phyloP scores from a whole-genome alignment of 2,888 invertebrate genomes.

The Volucella bombylans region DNA sequence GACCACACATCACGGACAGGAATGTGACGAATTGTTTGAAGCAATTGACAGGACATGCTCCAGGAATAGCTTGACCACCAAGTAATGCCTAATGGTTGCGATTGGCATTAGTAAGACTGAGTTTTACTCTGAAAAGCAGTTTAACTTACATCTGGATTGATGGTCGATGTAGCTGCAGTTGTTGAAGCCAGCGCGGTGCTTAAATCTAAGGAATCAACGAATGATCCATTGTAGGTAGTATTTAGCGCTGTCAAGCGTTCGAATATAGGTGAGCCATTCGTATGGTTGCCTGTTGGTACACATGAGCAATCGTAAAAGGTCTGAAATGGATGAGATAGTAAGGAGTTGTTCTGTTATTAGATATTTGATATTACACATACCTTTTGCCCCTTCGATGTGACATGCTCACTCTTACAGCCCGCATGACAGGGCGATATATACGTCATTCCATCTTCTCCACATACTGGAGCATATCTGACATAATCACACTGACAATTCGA shows the following conservation, averaged over 20 bases:
- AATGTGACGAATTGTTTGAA: slow-evolving; percentile 84
- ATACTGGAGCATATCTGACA: slow-evolving; percentile 89
- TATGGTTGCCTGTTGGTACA: slow-evolving; percentile 76
- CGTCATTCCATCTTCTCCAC: slow-evolving; percentile 86
- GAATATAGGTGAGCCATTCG: slow-evolving; percentile 75
- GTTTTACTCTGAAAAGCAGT: too few species aligned
- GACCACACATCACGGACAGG: slow-evolving; percentile 84
- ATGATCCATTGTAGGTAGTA: neutral
- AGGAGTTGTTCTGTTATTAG: too few species aligned
- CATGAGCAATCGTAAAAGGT: slow-evolving; percentile 80
- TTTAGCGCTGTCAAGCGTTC: slow-evolving; percentile 76
- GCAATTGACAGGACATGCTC: slow-evolving; percentile 85
- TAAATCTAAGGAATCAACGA: neutral
- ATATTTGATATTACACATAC: slow-evolving; percentile 75
- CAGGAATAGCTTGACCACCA: slow-evolving; percentile 83
- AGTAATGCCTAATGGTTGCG: slow-evolving; percentile 68
- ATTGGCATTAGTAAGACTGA: too few species aligned
- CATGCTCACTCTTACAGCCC: slow-evolving; percentile 85
- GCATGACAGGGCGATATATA: slow-evolving; percentile 92
- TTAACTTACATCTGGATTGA: slow-evolving; percentile 74
- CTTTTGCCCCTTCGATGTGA: slow-evolving; percentile 82
- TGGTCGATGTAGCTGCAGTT: slow-evolving; percentile 24
- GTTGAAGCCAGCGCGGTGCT: neutral
- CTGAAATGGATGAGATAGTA: slow-evolving; percentile 65
- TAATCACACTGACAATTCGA: slow-evolving; percentile 87